Base-by-base conservation (phyloP, 1,140 invertebrate genomes). In the Ostrea denselamellosa region DNA sequence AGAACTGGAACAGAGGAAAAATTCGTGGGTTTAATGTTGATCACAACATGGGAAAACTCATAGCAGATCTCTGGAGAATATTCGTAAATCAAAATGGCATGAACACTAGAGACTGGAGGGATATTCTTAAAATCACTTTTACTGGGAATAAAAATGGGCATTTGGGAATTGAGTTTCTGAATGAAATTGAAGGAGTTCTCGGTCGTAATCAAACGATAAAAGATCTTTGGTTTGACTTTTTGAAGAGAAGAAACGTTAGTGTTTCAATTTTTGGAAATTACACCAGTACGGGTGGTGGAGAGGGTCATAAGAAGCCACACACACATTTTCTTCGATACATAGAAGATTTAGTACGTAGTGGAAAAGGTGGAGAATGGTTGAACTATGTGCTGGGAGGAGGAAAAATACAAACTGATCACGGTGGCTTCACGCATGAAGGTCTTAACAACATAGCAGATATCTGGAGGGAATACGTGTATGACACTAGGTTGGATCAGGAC, bases 11-110 rank as follows among this genome's bases (percentile, higher is more conserved):
- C 22, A 88, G 58, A 25, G 82, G 83, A 7, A 25, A 28, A 8
- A 51, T 71, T 28, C 34, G 17, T 19, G 68, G 44, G n/a, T 86
- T 44, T 44, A 65, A 77, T 86, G 68, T 53, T 52, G 65, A 86
- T 12, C 68, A 34, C 51, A 85, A 85, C 56, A 54, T 52, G 25
- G 83, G 83, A n/a, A 85, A 62, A 25, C 52, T 88, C 14, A 88
- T 88, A 14, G 87, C 87, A 65, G 87, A 88, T 86, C 71, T 88
- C 34, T 88, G 87, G 87, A 65, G 87, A n/a, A 88, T 77, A 54
- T 88, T 88, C 82, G 87, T 86, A 12, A 85, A 62, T 8, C 28
- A 51, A 25, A 85, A 53, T 51, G 87, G 87, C 12, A 88, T 88
- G 87, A 58, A 88, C 25, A 68, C 52, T 10, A 53, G 65, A 28